These are phyloP conservation scores for Acridotheres tristis DNA, from an alignment of 2,797 vertebrate species.

Conservation along the genomic window DNA sequence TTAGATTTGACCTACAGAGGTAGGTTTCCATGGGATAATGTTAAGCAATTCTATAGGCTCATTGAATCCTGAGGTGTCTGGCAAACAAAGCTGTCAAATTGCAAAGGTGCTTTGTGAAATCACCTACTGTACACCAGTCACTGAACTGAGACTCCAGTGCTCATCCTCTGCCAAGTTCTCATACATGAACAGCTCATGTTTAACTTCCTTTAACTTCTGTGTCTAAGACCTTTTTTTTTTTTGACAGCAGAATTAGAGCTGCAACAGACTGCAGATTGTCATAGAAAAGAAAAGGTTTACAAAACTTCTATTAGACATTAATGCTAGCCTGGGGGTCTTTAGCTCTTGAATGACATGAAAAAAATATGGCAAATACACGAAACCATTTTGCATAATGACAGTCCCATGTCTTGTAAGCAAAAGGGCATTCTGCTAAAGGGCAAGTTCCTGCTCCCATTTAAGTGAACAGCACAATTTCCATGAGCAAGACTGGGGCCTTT, in stretches of 20 bases:
- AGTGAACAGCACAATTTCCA: background rate
- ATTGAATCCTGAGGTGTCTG: background rate
- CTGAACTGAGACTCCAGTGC: background rate
- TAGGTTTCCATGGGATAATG: background rate
- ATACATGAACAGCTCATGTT: conserved; percentile 19
- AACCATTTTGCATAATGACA: conserved; percentile 15
- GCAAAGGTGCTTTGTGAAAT: conserved; percentile 39
- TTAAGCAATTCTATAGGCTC: background rate
- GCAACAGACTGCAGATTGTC: conserved; percentile 4
- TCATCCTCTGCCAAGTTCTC: conserved; percentile 21
- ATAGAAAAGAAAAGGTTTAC: conserved; percentile 22
- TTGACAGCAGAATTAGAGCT: conserved; percentile 16
- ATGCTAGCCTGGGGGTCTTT: background rate
- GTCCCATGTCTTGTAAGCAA: background rate
- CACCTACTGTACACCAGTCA: conserved; percentile 13
- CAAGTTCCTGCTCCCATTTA: conserved; percentile 1
- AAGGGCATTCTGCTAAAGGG: conserved; percentile 4
- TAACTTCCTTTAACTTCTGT: background rate
- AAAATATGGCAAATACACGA: background rate
- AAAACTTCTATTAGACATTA: conserved; percentile 31
- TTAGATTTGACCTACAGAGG: background rate
- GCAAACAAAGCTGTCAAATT: conserved; percentile 16
- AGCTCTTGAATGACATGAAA: background rate
- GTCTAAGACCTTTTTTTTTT: background rate
- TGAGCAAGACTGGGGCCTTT: background rate